These are phyloP conservation scores for Polietes domitor DNA, from an alignment of 2,888 invertebrate species.

Conservation along the genomic window DNA sequence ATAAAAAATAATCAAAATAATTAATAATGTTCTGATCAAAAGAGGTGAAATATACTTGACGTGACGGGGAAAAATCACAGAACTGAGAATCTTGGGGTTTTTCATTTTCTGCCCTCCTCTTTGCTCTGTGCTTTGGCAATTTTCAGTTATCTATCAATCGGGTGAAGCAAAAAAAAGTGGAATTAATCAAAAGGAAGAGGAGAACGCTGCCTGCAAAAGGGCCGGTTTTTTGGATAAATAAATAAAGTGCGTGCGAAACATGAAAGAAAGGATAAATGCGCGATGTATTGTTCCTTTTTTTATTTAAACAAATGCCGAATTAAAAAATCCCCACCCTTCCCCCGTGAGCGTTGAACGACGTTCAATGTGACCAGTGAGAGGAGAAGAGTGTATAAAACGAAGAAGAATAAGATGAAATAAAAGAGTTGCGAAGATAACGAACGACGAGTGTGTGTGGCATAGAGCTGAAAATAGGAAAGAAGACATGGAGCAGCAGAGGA, in stretches of 20 bases:
- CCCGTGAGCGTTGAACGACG: not conserved
- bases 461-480: not conserved
- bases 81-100: constrained; percentile 19
- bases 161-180: constrained; percentile 22
- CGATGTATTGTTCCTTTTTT: not conserved
- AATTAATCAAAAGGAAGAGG: not conserved
- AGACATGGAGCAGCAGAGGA: constrained; percentile 1
- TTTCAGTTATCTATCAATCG: constrained; percentile 70
- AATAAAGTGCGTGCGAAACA: constrained; percentile 23
- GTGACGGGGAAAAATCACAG: constrained; percentile 57
- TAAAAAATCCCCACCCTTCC: not conserved
- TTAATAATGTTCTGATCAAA: constrained; percentile 14
- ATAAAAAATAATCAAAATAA: constrained; percentile 1
- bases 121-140: constrained; percentile 59
- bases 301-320: not conserved
- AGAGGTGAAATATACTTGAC: constrained; percentile 23
- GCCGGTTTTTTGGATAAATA: constrained; percentile 45
- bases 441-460: not conserved
- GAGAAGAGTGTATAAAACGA: not conserved
- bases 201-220: constrained; percentile 17
- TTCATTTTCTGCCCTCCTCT: constrained; percentile 38
- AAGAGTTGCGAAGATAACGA: not conserved
- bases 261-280: constrained; percentile 17
- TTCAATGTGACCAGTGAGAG: not conserved
- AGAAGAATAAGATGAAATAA: not conserved